Conservation (phyloP, 1,140 invertebrate genomes). For the Leptonema lineaticorne region DNA sequence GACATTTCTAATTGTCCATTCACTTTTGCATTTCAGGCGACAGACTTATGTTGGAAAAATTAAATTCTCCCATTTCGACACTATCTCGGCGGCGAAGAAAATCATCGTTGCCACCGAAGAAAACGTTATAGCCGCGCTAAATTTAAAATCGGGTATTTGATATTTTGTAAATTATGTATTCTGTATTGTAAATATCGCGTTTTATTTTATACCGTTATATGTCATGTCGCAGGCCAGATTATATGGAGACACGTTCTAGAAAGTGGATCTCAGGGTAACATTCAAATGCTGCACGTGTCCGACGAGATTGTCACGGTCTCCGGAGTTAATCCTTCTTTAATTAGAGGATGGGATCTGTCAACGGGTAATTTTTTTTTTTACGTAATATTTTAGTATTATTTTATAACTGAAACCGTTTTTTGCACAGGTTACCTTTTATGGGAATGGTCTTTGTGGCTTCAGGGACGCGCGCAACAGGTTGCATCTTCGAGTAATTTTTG, state of each 20-base stretch:
- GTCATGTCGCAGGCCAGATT: constrained; percentile 62
- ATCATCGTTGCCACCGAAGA: constrained; percentile 85
- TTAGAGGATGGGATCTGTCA: constrained; percentile 75
- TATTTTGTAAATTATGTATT: background rate
- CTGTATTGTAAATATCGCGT: no score
- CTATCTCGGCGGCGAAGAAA: constrained; percentile 69
- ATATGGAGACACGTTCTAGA: constrained; percentile 82
- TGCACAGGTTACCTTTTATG: constrained; percentile 54
- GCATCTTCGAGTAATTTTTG: constrained; percentile 53
- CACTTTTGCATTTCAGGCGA: constrained; percentile 63
- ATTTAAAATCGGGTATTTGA: constrained; percentile 71
- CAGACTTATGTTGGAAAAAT: constrained; percentile 82
- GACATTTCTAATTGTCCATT: background rate
- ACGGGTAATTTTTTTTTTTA: constrained; percentile 58
- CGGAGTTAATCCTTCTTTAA: constrained; percentile 68
- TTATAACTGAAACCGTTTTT: background rate
- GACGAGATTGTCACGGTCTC: constrained; percentile 73
- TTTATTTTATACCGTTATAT: background rate
- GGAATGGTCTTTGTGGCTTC: constrained; percentile 62
- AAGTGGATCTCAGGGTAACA: constrained; percentile 60
- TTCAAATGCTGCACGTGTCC: constrained; percentile 62
- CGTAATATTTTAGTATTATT: background rate
- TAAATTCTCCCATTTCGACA: constrained; percentile 78
- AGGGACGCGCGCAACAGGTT: constrained; percentile 51
- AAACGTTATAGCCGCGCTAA: constrained; percentile 83